phyloP scores from a whole-genome alignment of 2,113 vertebrate species.

The Apistogramma diplotaenia region DNA sequence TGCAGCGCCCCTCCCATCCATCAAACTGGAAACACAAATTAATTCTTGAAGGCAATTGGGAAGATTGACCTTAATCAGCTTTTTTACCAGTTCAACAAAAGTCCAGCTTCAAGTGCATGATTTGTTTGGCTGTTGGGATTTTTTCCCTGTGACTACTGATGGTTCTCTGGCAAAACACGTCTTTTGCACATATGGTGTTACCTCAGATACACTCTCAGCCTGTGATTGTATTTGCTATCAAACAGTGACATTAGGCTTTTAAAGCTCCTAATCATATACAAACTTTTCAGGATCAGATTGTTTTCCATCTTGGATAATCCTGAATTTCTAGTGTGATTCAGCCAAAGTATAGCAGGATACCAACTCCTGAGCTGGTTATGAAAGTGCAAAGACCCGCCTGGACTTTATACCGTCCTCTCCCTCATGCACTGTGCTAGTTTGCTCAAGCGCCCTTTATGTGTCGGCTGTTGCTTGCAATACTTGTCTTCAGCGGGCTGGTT shows the following conservation, averaged over 20 bases:
- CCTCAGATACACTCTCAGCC: neutral
- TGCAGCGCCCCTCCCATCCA: neutral
- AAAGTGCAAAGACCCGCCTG: neutral
- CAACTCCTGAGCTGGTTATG: neutral
- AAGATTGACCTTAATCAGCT: conserved; percentile 23
- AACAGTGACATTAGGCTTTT: neutral
- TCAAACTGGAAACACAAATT: conserved; percentile 30
- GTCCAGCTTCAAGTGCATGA: neutral
- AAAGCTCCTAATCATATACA: neutral
- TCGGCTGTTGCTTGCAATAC: conserved; percentile 3
- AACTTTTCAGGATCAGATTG: neutral
- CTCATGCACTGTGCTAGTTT: neutral
- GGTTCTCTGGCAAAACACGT: neutral
- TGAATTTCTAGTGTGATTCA: neutral
- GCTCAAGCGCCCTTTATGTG: conserved; percentile 11
- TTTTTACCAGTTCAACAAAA: neutral
- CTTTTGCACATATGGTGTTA: neutral
- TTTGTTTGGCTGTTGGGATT: neutral
- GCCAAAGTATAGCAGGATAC: neutral
- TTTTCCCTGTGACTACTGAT: neutral
- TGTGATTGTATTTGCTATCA: neutral
- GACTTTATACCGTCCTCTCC: neutral
- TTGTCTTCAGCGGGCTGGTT: conserved; percentile 42
- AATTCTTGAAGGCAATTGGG: neutral
- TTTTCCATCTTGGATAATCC: neutral